Evolutionary conservation across 1,140 invertebrate genomes (phyloP).

Genomic region (Drosophila burlai): DNA sequence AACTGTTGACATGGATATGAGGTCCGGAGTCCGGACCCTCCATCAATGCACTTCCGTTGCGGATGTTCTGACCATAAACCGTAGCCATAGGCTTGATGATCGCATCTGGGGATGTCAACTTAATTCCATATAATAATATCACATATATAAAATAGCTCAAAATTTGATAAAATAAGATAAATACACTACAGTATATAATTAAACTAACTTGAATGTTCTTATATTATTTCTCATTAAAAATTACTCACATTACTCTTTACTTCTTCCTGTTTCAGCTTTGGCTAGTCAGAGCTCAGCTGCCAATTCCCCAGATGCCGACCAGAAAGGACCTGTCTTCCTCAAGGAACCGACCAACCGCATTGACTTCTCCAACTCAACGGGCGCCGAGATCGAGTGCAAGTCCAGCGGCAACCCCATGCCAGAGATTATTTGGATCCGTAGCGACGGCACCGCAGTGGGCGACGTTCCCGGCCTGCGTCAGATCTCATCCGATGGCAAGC

Average conservation of each 20-base stretch:
- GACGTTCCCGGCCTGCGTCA: slow-evolving; percentile 95
- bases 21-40: no score
- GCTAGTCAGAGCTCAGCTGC: slow-evolving; percentile 56
- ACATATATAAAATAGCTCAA: not conserved
- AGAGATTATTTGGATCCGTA: slow-evolving; percentile 96
- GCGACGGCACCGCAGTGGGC: slow-evolving; percentile 94
- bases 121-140: not conserved
- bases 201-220: no score
- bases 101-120: slow-evolving; percentile 10
- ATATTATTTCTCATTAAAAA: no score
- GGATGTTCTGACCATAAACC: slow-evolving; percentile 38
- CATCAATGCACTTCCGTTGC: slow-evolving; percentile 40
- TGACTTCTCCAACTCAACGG: slow-evolving; percentile 97
- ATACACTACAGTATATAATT: no score
- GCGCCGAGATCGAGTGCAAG: slow-evolving; percentile 96
- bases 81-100: slow-evolving; percentile 10
- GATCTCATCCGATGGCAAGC: slow-evolving; percentile 95
- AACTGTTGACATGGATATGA: slow-evolving; percentile 68
- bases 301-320: slow-evolving; percentile 82
- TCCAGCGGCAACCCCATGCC: slow-evolving; percentile 95
- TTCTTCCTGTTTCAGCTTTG: slow-evolving; percentile 35
- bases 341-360: slow-evolving; percentile 95
- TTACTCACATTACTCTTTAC: not conserved
- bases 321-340: slow-evolving; percentile 93
- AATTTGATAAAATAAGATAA: no score